These are phyloP conservation scores for Misgurnus anguillicaudatus DNA, from an alignment of 2,113 vertebrate genomes.

Conservation along the genomic window DNA sequence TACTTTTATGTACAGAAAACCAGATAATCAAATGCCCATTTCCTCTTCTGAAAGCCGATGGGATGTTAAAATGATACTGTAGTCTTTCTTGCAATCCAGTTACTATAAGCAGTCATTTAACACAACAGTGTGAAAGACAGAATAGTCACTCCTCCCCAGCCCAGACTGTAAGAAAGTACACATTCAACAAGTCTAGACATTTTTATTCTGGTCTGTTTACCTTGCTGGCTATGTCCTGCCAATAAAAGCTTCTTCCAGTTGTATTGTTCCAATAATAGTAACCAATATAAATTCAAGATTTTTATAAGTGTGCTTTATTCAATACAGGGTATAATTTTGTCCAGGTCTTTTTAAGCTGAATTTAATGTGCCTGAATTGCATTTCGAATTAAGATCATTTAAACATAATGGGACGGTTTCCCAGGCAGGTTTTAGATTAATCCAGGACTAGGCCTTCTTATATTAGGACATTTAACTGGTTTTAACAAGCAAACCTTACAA, in stretches of 20 bases:
- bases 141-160: constrained; percentile 18
- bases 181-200: constrained; percentile 50
- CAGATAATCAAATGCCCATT: neutral
- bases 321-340: neutral
- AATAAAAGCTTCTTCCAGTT: constrained; percentile 33
- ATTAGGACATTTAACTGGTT: too few relatives aligned
- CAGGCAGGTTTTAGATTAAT: too few relatives aligned
- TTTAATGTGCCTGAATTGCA: neutral
- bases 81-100: neutral
- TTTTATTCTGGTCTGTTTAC: constrained; percentile 43
- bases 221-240: constrained; percentile 26
- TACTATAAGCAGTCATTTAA: neutral
- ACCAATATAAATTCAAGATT: constrained; percentile 4
- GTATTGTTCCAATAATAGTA: neutral
- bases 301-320: neutral
- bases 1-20: too few relatives aligned
- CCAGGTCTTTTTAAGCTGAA: neutral
- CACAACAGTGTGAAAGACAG: neutral
- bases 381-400: neutral
- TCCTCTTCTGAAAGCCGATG: too few relatives aligned
- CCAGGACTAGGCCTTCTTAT: too few relatives aligned
- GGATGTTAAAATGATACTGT: too few relatives aligned
- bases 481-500: too few relatives aligned
- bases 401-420: too few relatives aligned
- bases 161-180: constrained; percentile 40